Base-by-base conservation (phyloP, 2,797 vertebrate species). In the Gymnopithys bicolor region DNA sequence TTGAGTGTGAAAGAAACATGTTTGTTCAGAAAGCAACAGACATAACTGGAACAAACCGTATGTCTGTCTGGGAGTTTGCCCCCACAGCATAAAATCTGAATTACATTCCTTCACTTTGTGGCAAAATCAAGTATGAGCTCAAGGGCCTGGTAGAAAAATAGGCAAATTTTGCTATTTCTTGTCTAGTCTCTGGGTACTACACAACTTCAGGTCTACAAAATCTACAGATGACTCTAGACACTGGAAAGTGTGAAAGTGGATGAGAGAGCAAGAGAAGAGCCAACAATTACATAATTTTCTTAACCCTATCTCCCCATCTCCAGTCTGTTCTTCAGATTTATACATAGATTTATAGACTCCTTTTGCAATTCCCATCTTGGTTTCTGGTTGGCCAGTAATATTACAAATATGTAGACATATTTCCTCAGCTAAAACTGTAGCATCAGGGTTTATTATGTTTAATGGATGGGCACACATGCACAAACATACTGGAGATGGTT, bases 381-480 rank as follows among this genome's bases (percentile, higher is more conserved):
- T 59, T 3, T 5, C 55, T 10, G 5, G 22, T 18, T 82, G 32
- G 55, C 28, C 15, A 70, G 4, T 12, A 70, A 18, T 28, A 87
- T 59, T 52, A 66, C 4, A 48, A 56, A 3, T 24, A 84, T 41
- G 12, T 7, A 6, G 19, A 73, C 30, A 49, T 7, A 37, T 48
- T 79, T 84, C 64, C 52, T 55, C 35, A 63, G 33, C 30, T 63
- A 52, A 37, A 82, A 39, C 46, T 70, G 53, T 17, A 55, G n/a
- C 22, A 77, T 62, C 18, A 30, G 23, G 32, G 28, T 49, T 63
- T 93, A 55, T 70, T 39, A 59, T 15, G 59, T 7, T 37, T 17
- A 32, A 80, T 0, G 25, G 18, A 28, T 32, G 24, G 25, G 46
- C 11, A 16, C 15, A 7, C 3, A 1, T 1, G 5, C 3, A n/a